Percentiles rank a stretch among this genome's conserved stretches.
Evolutionary conservation across 2,888 invertebrate genomes (phyloP).

Genomic region (Drosophila merina): DNA sequence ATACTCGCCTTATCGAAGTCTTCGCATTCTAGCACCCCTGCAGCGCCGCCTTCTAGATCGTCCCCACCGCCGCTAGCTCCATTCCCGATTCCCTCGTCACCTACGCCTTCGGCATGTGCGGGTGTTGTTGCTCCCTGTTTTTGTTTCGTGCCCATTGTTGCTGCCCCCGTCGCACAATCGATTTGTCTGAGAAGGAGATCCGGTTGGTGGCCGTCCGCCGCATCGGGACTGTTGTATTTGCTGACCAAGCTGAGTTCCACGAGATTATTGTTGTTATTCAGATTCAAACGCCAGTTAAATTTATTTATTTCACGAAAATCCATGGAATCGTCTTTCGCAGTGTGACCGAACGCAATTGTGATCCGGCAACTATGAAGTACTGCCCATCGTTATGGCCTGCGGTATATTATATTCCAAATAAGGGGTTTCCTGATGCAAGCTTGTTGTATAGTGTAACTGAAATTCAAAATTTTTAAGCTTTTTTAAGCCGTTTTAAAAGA

Average conservation of each 20-base stretch:
- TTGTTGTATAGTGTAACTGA: not conserved
- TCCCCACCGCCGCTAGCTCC: conserved; percentile 22
- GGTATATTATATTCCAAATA: not conserved
- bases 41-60: conserved; percentile 54
- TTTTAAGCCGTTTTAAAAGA: not conserved
- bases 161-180: conserved; percentile 50
- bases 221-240: conserved; percentile 53
- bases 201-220: conserved; percentile 42
- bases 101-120: conserved; percentile 20
- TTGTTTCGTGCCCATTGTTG: conserved; percentile 57
- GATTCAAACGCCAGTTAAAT: conserved; percentile 65
- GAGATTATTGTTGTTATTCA: conserved; percentile 65
- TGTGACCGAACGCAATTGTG: not conserved
- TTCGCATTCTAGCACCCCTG: conserved; percentile 21
- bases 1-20: conserved; percentile 66
- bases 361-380: not conserved
- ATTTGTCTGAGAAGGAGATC: conserved; percentile 43
- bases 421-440: too few relatives aligned
- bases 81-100: conserved; percentile 32
- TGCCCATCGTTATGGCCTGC: not conserved
- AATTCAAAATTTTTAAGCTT: not conserved
- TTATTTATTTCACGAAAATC: conserved; percentile 63
- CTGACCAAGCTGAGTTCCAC: conserved; percentile 49
- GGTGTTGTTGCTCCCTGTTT: conserved; percentile 63
- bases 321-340: conserved; percentile 22